Evolutionary conservation across 2,797 vertebrate species (phyloP).

Genomic region (Gila robusta): DNA sequence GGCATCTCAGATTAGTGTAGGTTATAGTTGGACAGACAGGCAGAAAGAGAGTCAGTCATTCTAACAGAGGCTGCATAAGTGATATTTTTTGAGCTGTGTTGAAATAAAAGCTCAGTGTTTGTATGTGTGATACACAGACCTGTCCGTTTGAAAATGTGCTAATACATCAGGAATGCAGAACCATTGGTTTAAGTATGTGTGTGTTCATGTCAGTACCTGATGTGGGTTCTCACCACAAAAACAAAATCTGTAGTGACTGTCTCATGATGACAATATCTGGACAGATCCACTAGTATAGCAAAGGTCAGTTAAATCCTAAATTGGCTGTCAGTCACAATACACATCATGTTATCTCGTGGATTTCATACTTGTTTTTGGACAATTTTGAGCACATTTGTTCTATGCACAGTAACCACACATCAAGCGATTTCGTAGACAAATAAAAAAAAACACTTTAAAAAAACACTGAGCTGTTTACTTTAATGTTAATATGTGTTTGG

Average conservation of each 20-base stretch:
- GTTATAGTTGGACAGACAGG: neutral
- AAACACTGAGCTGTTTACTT: neutral
- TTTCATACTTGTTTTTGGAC: slow-evolving; percentile 40
- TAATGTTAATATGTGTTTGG: neutral
- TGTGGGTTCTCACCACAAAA: slow-evolving; percentile 53
- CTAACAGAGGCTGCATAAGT: neutral
- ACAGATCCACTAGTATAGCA: neutral
- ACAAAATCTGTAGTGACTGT: neutral
- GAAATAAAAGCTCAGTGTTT: neutral
- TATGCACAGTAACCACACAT: slow-evolving; percentile 50
- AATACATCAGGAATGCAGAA: slow-evolving; percentile 76
- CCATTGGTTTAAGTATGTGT: slow-evolving; percentile 64
- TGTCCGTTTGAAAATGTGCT: slow-evolving; percentile 71
- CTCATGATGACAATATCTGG: neutral
- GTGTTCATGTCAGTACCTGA: slow-evolving; percentile 78
- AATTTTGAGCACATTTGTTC: slow-evolving; percentile 60
- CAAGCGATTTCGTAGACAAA: neutral
- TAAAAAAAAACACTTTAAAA: neutral
- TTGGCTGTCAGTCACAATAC: neutral
- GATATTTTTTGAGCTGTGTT: slow-evolving; percentile 1
- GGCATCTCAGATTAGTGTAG: neutral
- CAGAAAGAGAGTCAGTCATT: neutral
- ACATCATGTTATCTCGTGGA: slow-evolving; percentile 55
- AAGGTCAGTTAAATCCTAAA: neutral
- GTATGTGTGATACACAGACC: slow-evolving; percentile 67